These are phyloP conservation scores for Eulemur albifrons DNA, from an alignment of 2,797 vertebrate species.

Conservation along the genomic window DNA sequence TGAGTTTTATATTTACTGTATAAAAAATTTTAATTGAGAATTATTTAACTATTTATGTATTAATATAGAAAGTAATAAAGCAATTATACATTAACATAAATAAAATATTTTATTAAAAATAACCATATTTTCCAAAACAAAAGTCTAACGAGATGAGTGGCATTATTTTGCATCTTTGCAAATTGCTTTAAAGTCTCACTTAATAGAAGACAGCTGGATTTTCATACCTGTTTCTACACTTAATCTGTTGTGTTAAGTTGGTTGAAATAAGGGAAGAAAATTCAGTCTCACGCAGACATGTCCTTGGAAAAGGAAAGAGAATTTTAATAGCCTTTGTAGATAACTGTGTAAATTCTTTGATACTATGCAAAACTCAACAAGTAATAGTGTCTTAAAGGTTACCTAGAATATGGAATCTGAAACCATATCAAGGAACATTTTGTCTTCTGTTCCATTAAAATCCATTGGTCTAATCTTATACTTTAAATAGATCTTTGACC, in stretches of 20 bases:
- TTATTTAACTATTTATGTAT: constrained; percentile 26
- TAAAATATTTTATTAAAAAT: constrained; percentile 31
- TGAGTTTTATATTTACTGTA: not conserved
- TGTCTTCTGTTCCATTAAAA: constrained; percentile 19
- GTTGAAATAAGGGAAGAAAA: constrained; percentile 11
- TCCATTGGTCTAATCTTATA: not conserved
- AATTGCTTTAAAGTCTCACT: not conserved
- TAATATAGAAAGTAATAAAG: constrained; percentile 9
- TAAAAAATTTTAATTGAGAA: not conserved
- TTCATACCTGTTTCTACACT: not conserved
- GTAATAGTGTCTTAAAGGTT: not conserved
- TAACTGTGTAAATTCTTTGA: constrained; percentile 21
- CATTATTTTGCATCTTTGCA: constrained; percentile 28
- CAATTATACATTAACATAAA: not conserved
- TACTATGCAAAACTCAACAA: not conserved
- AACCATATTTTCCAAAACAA: not conserved
- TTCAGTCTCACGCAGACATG: not conserved
- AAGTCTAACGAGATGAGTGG: not conserved
- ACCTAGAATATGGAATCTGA: not conserved
- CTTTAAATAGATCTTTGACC: constrained; percentile 11
- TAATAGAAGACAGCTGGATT: constrained; percentile 24
- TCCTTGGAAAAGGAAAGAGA: constrained; percentile 10
- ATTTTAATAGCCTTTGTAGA: constrained; percentile 5
- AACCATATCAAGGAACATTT: not conserved
- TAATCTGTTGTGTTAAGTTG: not conserved